phyloP scores from a whole-genome alignment of 2,113 vertebrate genomes.

The Toxotes chatareus region DNA sequence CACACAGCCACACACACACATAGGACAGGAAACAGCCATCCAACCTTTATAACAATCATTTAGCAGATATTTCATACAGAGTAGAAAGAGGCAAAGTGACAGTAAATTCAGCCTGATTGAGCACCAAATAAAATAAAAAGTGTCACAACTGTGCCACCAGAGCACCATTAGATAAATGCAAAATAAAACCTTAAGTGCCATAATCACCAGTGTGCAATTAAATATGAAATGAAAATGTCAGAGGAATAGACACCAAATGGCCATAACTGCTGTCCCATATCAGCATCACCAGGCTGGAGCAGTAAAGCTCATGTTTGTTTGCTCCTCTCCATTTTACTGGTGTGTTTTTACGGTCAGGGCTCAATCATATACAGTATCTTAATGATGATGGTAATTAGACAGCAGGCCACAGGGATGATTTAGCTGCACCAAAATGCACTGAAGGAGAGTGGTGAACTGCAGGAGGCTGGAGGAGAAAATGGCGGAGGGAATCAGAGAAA shows the following conservation, averaged over 20 bases:
- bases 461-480: neutral
- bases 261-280: constrained; percentile 71
- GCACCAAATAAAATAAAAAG: constrained; percentile 65
- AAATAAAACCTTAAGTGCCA: constrained; percentile 76
- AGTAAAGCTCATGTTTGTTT: constrained; percentile 75
- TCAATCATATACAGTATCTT: constrained; percentile 74
- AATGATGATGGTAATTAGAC: constrained; percentile 76
- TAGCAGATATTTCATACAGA: constrained; percentile 18
- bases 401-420: constrained; percentile 49
- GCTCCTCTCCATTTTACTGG: constrained; percentile 62
- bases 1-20: neutral
- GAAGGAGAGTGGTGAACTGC: constrained; percentile 10
- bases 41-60: constrained; percentile 14
- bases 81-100: constrained; percentile 25
- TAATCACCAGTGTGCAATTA: constrained; percentile 73
- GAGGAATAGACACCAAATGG: constrained; percentile 57
- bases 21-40: constrained; percentile 9
- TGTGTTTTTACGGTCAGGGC: constrained; percentile 62
- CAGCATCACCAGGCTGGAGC: constrained; percentile 74
- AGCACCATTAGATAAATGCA: constrained; percentile 73
- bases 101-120: constrained; percentile 73
- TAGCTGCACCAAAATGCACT: constrained; percentile 32
- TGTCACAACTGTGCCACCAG: constrained; percentile 56
- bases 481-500: neutral
- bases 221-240: constrained; percentile 80